phyloP scores from a whole-genome alignment of 2,888 invertebrate species.

The Chaetogeoica ovagalla region DNA sequence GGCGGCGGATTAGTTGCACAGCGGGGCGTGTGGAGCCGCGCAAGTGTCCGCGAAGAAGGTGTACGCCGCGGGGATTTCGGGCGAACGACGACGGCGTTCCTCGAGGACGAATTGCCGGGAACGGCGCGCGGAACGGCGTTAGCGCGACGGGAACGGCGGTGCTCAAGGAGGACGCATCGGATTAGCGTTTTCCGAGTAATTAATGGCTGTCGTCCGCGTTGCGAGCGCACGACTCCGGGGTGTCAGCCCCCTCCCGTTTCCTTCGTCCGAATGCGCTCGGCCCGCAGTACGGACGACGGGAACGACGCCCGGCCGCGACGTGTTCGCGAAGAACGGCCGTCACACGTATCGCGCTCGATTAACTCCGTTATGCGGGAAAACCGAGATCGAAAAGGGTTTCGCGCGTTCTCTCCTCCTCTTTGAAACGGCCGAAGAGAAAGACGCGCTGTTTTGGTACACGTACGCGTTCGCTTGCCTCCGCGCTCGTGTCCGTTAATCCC shows the following conservation, averaged over 20 bases:
- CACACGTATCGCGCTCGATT: constrained; percentile 20
- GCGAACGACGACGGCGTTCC: constrained; percentile 5
- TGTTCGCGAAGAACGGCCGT: background rate
- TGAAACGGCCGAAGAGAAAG: background rate
- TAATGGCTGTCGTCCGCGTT: constrained; percentile 11
- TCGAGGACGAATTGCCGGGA: constrained; percentile 36
- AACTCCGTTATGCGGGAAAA: constrained; percentile 13
- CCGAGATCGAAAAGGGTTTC: background rate
- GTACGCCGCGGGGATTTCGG: no score
- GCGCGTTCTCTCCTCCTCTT: no score
- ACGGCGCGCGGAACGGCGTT: constrained; percentile 24
- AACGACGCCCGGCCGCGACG: no score
- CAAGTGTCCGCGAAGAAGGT: no score
- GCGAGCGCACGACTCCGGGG: background rate
- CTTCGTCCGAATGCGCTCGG: background rate
- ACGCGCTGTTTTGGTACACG: no score
- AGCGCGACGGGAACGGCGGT: background rate
- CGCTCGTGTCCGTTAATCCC: no score
- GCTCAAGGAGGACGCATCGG: constrained; percentile 38
- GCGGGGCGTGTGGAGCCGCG: no score
- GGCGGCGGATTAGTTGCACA: no score
- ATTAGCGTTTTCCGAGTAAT: constrained; percentile 31
- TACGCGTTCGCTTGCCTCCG: no score
- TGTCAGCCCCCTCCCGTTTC: background rate
- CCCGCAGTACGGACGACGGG: no score